Base-by-base conservation (phyloP, 2,888 invertebrate species). In the Drosophila eohydei region DNA sequence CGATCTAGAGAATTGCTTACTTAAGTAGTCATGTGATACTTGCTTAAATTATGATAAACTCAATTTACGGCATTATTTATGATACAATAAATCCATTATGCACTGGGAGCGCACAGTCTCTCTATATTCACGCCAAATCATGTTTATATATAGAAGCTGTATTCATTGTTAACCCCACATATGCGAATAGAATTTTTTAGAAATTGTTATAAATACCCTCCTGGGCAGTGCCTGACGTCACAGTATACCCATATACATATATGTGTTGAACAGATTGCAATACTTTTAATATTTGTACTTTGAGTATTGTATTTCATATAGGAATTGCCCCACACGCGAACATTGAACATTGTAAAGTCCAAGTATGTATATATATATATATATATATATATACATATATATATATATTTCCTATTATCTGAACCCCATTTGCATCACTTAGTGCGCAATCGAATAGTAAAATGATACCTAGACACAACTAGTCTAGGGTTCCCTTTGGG, bases 281-380 rank as follows among this genome's bases (percentile, higher is more conserved):
- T 50, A 44, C 44, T 61, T 60, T 28, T 44, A 44, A 36, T 58
- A 41, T 59, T 69, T 73, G 69, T 54, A 73, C 68, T 66, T 77
- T 54, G 61, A 56, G 52, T 68, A 68, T 65, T 58, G 41, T 41
- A 57, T 69, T 65, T 66, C 62, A 57, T 57, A 62, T 30, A 62
- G 70, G 63, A 73, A 72, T 60, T 73, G 74, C 73, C 61, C 52
- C 51, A 48, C 40, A 52, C 12, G 40, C 8, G 44, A 30, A 57
- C 61, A 77, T 48, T 63, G 63, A 72, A 65, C 69, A 44, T 43
- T 61, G 14, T 69, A 77, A 77, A 74, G 74, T 74, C 65, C 78
- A 55, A n/a, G n/a, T 56, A 68, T 41, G 43, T 64, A 69, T 26
- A 16, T 52, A 26, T 28, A 36, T 16, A 51, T 51, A 36, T 26